phyloP scores from a whole-genome alignment of 2,888 invertebrate genomes.

The Yponomeuta plumbellus region DNA sequence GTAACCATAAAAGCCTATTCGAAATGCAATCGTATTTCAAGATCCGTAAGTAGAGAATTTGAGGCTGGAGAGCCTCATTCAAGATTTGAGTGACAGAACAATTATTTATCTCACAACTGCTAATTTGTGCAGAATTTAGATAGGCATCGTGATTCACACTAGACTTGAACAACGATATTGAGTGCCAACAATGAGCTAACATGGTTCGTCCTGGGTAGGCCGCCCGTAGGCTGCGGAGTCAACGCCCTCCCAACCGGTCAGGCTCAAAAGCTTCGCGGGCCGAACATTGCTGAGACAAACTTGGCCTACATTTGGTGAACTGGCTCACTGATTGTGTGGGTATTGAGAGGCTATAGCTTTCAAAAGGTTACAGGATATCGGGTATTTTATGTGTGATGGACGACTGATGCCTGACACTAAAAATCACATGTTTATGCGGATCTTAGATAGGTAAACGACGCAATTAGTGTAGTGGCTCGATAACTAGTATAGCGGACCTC shows the following conservation, averaged over 20 bases:
- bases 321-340: conserved; percentile 17
- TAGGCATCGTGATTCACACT: conserved; percentile 7
- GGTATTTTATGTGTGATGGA: too few species aligned
- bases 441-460: too few species aligned
- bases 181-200: conserved; percentile 12
- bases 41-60: too few species aligned
- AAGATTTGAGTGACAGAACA: too few species aligned
- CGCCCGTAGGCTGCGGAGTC: conserved; percentile 69
- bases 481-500: neutral
- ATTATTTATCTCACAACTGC: neutral
- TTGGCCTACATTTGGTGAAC: conserved; percentile 62
- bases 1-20: too few species aligned
- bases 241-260: conserved; percentile 67
- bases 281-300: conserved; percentile 46
- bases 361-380: too few species aligned
- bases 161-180: conserved; percentile 5
- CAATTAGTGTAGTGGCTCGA: too few species aligned
- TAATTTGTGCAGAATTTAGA: neutral
- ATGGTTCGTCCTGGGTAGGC: conserved; percentile 31
- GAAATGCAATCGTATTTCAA: too few species aligned
- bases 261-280: conserved; percentile 60
- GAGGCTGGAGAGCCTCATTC: too few species aligned
- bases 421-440: too few species aligned
- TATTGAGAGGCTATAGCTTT: too few species aligned
- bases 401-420: too few species aligned